phyloP scores from a whole-genome alignment of 2,113 vertebrate species.

The Crocuta crocuta region DNA sequence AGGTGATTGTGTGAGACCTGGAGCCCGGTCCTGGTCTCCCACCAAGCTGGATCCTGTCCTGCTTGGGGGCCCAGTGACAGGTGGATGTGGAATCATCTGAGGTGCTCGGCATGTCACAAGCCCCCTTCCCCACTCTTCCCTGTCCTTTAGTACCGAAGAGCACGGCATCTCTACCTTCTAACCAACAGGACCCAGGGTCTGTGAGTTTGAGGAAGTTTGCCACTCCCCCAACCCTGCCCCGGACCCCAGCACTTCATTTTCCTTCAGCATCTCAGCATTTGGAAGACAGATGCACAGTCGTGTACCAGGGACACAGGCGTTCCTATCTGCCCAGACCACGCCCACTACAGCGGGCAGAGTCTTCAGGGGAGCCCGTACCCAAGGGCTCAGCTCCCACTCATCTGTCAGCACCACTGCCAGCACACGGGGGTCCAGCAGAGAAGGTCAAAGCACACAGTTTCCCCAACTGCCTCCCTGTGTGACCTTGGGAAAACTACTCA shows the following conservation, averaged over 20 bases:
- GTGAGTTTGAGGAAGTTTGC: neutral
- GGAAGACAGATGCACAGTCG: fast-evolving
- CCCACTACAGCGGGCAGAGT: fast-evolving
- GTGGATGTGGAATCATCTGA: neutral
- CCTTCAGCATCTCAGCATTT: neutral
- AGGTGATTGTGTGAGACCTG: neutral
- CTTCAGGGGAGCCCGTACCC: fast-evolving
- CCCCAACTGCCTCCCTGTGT: neutral
- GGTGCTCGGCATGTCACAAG: neutral
- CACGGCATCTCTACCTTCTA: neutral
- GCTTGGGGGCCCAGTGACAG: neutral
- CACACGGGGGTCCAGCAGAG: neutral
- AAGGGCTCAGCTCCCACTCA: neutral
- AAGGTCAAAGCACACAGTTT: fast-evolving
- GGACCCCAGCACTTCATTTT: neutral
- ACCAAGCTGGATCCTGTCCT: neutral
- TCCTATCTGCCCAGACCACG: neutral
- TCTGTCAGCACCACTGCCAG: neutral
- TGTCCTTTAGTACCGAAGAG: neutral
- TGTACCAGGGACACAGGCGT: no score
- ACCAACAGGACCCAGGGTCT: neutral
- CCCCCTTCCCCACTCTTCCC: neutral
- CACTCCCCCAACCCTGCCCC: neutral
- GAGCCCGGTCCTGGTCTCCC: neutral
- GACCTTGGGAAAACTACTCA: neutral